Evolutionary conservation across 1,140 invertebrate species (phyloP), one percentile per base, ranked within the genome.

Genomic region (Drosophila neocordata): DNA sequence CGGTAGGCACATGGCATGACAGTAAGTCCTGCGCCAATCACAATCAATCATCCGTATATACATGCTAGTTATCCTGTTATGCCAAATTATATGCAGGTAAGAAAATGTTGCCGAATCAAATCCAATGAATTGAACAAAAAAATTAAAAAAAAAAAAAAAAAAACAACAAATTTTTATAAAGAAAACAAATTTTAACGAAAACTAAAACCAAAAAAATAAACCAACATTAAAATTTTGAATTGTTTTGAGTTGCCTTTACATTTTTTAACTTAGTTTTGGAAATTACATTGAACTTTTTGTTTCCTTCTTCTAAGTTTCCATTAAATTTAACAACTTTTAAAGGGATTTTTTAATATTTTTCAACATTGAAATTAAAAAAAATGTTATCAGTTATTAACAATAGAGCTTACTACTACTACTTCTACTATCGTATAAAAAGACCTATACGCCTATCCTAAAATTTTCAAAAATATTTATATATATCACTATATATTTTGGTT

Each of bases 1-100:
- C 68, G 64, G 52, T 85, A 92, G 91, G 91, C 91, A 90, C 91
- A 92, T 90, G 91, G 91, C 81, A 92, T 92, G 91, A 92, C 91
- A 71, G 91, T 92, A 84, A 92, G 90, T 92, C 91, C 91, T 85
- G 91, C 91, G 90, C 91, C 91, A 90, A 89, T 92, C 91, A 92
- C 91, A 87, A 90, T 92, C 80, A 92, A 91, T 89, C 91, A 92
- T 92, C 90, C 89, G 89, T 92, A 91, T 90, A 81, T 91, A 87
- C 91, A 92, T 77, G 85, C 91, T 91, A 90, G 83, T 91, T 92
- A 90, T 92, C 90, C 90, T 89, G 91, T 91, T 77, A 84, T 91
- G 82, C 90, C 91, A 90, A 90, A 90, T 85, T 92, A 91, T 88
- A 88, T 91, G 74, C 91, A 92, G 91, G 91, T 92, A 92, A 92